Evolutionary conservation across 1,140 invertebrate species (phyloP), one percentile per base, ranked within the genome.

Genomic region (Aphelenchoides avenae): DNA sequence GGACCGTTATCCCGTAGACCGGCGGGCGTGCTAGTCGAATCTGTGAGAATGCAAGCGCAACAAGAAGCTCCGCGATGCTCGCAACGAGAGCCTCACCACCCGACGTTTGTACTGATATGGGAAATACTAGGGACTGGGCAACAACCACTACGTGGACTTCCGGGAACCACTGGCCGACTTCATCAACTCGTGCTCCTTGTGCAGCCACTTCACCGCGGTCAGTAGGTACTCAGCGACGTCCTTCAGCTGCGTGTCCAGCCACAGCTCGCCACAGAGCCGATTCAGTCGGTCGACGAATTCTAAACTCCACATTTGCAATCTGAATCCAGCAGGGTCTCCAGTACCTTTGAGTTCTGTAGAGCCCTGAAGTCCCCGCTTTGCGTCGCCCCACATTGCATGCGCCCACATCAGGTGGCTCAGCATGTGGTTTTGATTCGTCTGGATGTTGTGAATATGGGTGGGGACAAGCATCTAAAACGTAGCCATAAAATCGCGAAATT

Each of bases 391-490:
- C n/a, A 57, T 22, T 22, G 39, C 41, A 15, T 57, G 52, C 20
- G 55, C 36, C 55, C 55, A 57, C 55, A 57, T 57, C 36, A 57
- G 43, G 29, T 57, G 55, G 44, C 57, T 34, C 27, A 61, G 52
- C 11, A 55, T 57, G 27, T 55, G 39, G 22, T 40, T 31, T 41
- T 57, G 55, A 20, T 57, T 27, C n/a, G 44, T 41, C 52, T 42
- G 24, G 9, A n/a, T 15, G 11, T 31, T 26, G 31, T 57, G 57
- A 29, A 57, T 39, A 11, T 57, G 48, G 9, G 30, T 6, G 18
- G 55, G 55, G 5, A 57, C 5, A 26, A 53, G 41, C 6, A 57
- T 36, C 55, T 57, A 39, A 3, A 49, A 49, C 9, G 13, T 48
- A 1, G 18, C 18, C 18, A 36, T 36, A 36, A 18, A 13, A n/a